These are phyloP conservation scores for Odontesthes bonariensis DNA, from an alignment of 2,113 vertebrate genomes.

Conservation along the genomic window DNA sequence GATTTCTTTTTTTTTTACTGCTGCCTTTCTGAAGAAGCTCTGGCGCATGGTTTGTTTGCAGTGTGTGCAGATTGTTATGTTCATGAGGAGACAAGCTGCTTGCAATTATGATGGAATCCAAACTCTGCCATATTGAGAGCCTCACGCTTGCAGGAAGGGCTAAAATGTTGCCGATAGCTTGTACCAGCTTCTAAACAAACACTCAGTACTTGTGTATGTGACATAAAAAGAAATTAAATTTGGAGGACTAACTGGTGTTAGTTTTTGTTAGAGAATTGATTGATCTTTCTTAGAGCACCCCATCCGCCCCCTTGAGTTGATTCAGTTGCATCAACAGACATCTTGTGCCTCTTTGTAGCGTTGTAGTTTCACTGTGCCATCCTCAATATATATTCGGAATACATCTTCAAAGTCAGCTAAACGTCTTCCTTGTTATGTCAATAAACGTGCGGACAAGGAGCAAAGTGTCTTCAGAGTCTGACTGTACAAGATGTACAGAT, in stretches of 20 bases:
- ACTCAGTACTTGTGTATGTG: neutral
- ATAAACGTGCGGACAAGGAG: no score
- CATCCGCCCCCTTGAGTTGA: no score
- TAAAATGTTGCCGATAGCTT: conserved; percentile 22
- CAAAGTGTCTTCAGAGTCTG: no score
- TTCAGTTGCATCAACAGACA: no score
- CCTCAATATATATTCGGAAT: no score
- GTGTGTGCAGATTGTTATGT: conserved; percentile 21
- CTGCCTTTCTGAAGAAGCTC: conserved; percentile 44
- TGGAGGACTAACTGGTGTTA: neutral
- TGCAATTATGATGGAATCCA: conserved; percentile 15
- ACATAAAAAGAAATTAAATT: neutral
- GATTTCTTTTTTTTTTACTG: conserved; percentile 36
- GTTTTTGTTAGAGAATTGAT: neutral
- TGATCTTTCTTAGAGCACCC: neutral
- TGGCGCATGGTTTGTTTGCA: conserved; percentile 20
- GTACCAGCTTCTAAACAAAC: neutral
- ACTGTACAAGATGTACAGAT: no score
- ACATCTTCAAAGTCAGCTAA: no score
- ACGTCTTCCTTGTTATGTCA: no score
- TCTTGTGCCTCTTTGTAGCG: no score
- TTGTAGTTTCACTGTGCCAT: no score
- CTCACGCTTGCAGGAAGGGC: neutral
- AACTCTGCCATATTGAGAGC: conserved; percentile 5
- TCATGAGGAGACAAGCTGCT: conserved; percentile 23